A percentile compares a stretch with the other conserved stretches of the same genome.
These are phyloP conservation scores for Archegozetes longisetosus DNA, from an alignment of 1,140 invertebrate species.

Conservation along the genomic window DNA sequence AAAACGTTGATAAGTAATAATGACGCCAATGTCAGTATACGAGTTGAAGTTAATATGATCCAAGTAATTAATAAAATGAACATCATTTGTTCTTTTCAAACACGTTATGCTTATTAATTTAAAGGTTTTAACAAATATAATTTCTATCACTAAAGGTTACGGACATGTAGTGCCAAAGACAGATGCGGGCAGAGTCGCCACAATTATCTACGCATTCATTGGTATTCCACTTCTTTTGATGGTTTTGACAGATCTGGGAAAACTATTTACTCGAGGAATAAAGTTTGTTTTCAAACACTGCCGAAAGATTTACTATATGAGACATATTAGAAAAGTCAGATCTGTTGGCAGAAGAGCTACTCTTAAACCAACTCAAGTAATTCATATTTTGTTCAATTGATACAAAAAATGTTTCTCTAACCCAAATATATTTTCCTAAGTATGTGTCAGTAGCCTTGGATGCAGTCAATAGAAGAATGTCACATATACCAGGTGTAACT, in stretches of 20 bases:
- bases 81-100: no score
- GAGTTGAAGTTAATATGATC: no score
- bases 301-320: conserved; percentile 64
- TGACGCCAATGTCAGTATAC: no score
- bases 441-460: conserved; percentile 2
- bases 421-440: neutral
- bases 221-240: conserved; percentile 87
- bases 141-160: conserved; percentile 79
- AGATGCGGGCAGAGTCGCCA: conserved; percentile 57
- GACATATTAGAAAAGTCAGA: conserved; percentile 25
- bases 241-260: conserved; percentile 77
- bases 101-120: no score
- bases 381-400: neutral
- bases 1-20: no score
- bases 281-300: conserved; percentile 86
- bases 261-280: conserved; percentile 74
- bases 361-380: conserved; percentile 51
- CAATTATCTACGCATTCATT: conserved; percentile 81
- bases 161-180: conserved; percentile 82
- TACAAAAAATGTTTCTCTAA: neutral
- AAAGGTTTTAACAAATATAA: no score
- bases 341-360: conserved; percentile 17
- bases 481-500: no score
- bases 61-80: no score
- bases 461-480: conserved; percentile 10